Evolutionary conservation across 2,888 invertebrate species (phyloP), one percentile per base, ranked within the genome.

Genomic region (Leucoptera coffeella): DNA sequence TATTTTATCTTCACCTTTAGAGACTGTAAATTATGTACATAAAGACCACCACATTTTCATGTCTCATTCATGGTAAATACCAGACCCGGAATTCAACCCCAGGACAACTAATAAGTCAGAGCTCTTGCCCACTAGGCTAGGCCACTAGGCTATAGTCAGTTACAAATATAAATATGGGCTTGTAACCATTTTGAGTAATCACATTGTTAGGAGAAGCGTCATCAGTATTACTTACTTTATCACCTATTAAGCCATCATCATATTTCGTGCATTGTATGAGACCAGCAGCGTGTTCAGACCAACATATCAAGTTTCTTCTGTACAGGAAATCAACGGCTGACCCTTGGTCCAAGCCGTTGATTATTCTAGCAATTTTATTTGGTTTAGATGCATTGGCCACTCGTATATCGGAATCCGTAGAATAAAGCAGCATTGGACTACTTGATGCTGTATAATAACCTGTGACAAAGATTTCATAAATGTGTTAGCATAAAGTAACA

Each of bases 271-370:
- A 86, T 45, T 89, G 87, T 49, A 94, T 92, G 40, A 82, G 74
- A 57, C 90, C 92, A 21, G 82, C 74, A 7, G 77, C 82, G 42
- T 85, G 85, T 54, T 94, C 93, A 0, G 90, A 84, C 94, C 94
- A 95, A 52, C 91, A 95, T 28, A 95, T 77, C 38, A 86, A 62
- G 35, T 80, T 76, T 29, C 82, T 81, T 37, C 78, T 80, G 54
- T 82, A 85, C 47, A 85, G 81, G 49, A 86, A 93, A 59, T 94
- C 93, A 29, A 94, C 75, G 19, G 89, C 88, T 30, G 87, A 82
- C 2, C 87, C 87, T 47, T 84, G 84, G 26, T 79, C 76, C 34
- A 91, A 65, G 44, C 85, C 84, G 49, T 82, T 80, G 7, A 82
- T 74, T 29, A 87, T 73, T 23, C 80, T 75, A 42, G 75, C 77